phyloP scores from a whole-genome alignment of 2,797 vertebrate species.

The Anolis apletophallus region DNA sequence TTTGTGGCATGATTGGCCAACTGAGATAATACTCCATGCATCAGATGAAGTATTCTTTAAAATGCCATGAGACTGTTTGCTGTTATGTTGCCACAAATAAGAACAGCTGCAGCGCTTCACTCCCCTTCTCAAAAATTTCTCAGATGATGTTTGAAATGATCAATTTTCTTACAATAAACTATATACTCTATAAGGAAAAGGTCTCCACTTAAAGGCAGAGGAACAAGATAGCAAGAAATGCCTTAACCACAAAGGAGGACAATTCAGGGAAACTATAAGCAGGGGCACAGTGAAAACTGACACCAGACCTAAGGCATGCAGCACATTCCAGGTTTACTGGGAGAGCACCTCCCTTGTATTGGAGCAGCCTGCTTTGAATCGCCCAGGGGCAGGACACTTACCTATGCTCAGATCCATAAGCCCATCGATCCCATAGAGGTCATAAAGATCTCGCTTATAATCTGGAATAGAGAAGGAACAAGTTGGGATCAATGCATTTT shows the following conservation, averaged over 20 bases:
- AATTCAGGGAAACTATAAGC: too few species aligned
- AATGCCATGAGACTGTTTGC: too few species aligned
- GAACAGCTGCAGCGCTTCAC: too few species aligned
- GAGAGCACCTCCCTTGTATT: neutral
- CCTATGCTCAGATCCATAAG: conserved; percentile 82
- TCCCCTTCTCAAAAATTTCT: too few species aligned
- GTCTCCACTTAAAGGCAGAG: neutral
- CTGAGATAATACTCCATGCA: too few species aligned
- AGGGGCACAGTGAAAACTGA: too few species aligned
- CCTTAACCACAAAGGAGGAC: neutral
- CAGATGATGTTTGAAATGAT: neutral
- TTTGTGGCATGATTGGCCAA: too few species aligned
- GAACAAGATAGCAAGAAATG: neutral
- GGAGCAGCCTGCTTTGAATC: neutral
- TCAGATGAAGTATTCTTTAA: too few species aligned
- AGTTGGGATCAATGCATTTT: neutral
- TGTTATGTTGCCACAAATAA: too few species aligned
- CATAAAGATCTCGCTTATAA: conserved; percentile 85
- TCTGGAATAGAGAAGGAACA: conserved; percentile 60
- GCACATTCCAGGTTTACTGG: neutral
- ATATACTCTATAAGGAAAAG: neutral
- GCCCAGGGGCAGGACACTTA: conserved; percentile 61
- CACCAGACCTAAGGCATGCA: neutral
- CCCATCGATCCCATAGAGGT: conserved; percentile 84
- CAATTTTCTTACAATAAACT: neutral